Base-by-base conservation (phyloP, 2,797 vertebrate species). In the Eidolon dupreanum region DNA sequence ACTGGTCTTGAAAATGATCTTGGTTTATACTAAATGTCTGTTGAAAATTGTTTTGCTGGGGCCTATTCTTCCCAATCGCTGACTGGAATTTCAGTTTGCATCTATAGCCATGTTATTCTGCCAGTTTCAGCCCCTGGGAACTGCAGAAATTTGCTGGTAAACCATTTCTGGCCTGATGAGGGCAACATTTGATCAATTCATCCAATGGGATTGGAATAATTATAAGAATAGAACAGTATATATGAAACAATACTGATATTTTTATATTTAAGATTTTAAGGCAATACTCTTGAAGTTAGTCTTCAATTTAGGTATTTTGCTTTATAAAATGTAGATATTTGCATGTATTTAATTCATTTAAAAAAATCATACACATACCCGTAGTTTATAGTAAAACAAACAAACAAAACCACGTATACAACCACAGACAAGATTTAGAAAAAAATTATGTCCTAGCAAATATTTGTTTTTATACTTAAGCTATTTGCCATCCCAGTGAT, bases 121-220 rank as follows among this genome's bases (percentile, higher is more conserved):
- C 16, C 4, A 19, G 63, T 74, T 83, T 88, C 68, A 95, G 51
- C 13, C 46, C 6, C 8, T 10, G 12, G n/a, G 7, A 79, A 85
- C 2, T 46, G 66, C 57, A 92, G 68, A 94, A 93, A 89, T 73
- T 66, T 6, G 2, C 77, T 90, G 46, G 63, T 65, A 92, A 92
- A 88, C 79, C 57, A 46, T 65, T 78, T 66, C 38, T 77, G 88
- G 85, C 90, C 94, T 94, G 88, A 91, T 71, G 97, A 95, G 96
- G 96, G 96, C 94, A 95, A 96, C 26, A 63, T 92, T 79, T 95
- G 94, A 94, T 94, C 93, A 91, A 57, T 74, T 88, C 82, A 84
- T 74, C 87, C 46, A 71, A 8, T 3, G 12, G 22, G 8, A 81
- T 11, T 53, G 43, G 16, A 36, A 43, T 92, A 79, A 57, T 49